Percentiles rank a stretch among this genome's conserved stretches.
Conservation (phyloP, 2,113 vertebrate species). For the Setophaga kirtlandii region DNA sequence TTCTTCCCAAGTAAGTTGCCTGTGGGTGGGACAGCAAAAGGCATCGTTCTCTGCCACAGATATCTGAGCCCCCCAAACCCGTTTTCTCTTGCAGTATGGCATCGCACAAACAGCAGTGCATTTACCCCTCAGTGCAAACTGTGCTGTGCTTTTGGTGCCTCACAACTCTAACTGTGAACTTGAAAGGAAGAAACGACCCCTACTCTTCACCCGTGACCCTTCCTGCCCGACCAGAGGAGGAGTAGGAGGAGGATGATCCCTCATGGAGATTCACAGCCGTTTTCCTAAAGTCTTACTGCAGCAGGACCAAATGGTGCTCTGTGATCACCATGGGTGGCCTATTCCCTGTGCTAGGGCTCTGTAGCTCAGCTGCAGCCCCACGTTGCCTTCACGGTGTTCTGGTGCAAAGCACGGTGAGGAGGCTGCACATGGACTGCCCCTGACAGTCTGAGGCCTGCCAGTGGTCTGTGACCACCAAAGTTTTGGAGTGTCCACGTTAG, state of each 20-base stretch:
- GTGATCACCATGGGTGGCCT: background rate
- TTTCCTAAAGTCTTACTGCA: background rate
- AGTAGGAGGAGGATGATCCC: background rate
- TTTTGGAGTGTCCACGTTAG: background rate
- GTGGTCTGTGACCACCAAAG: background rate
- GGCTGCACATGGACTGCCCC: background rate
- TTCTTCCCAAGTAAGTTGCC: background rate
- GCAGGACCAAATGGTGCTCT: background rate
- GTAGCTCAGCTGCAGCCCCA: background rate
- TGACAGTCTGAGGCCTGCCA: background rate
- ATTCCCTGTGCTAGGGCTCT: background rate
- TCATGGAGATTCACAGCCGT: background rate
- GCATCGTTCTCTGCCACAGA: background rate
- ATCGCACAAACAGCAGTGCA: background rate
- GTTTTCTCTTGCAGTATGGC: background rate
- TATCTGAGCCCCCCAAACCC: background rate
- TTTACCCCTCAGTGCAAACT: background rate
- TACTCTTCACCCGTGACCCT: rapidly evolving
- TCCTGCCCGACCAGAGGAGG: background rate
- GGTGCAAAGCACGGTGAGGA: background rate
- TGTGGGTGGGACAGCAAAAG: background rate
- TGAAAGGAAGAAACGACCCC: background rate
- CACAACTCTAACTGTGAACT: constrained; percentile 22
- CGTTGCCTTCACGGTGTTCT: background rate
- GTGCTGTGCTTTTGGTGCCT: constrained; percentile 28